phyloP scores from a whole-genome alignment of 2,888 invertebrate species.

The Netelia fuscicornis region DNA sequence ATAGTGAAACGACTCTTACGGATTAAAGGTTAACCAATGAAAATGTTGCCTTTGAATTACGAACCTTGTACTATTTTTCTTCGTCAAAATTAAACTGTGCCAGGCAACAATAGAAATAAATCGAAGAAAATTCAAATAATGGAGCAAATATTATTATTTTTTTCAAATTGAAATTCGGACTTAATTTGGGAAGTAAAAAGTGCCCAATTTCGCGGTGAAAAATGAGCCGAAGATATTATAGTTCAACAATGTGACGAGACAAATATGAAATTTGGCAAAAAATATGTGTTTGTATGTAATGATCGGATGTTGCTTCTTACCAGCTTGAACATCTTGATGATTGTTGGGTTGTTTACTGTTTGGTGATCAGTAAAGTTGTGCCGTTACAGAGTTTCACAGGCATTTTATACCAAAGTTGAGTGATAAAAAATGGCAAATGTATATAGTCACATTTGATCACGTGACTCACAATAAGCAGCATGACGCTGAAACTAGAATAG shows the following conservation, averaged over 20 bases:
- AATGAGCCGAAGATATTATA: not conserved
- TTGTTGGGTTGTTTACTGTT: constrained; percentile 80
- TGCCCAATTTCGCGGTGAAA: not conserved
- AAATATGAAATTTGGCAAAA: not conserved
- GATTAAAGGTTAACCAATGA: constrained; percentile 67
- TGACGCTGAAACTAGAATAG: constrained; percentile 77
- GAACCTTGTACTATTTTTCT: constrained; percentile 6
- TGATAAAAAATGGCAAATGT: constrained; percentile 77
- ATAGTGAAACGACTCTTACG: constrained; percentile 28
- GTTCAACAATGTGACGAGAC: no score
- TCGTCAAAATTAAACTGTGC: not conserved
- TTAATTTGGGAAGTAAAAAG: not conserved
- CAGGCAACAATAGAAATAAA: not conserved
- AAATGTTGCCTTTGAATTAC: constrained; percentile 17
- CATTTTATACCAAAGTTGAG: constrained; percentile 80
- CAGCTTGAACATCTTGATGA: constrained; percentile 84
- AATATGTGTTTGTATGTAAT: constrained; percentile 29
- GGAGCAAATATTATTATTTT: not conserved
- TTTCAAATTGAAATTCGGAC: not conserved
- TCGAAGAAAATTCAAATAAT: not conserved
- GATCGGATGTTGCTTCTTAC: constrained; percentile 75
- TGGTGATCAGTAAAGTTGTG: constrained; percentile 81
- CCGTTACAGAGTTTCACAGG: constrained; percentile 70
- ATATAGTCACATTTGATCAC: constrained; percentile 71
- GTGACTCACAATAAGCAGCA: constrained; percentile 70